These are phyloP conservation scores for Takifugu rubripes DNA, from an alignment of 2,797 vertebrate species.

Conservation along the genomic window DNA sequence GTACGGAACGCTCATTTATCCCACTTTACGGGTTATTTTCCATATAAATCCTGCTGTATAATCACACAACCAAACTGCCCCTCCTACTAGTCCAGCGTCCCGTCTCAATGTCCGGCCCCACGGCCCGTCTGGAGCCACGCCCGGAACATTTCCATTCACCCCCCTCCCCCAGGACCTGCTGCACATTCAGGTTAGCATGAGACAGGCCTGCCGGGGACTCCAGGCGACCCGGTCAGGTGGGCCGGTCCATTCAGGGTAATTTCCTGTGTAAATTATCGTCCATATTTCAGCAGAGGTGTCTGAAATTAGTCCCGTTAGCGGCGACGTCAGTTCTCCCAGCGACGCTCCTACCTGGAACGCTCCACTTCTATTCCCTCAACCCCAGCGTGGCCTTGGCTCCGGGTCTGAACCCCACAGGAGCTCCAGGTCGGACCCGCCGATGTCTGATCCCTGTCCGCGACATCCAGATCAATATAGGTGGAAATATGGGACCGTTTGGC, in stretches of 20 bases:
- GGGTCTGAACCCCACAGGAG: too few species aligned
- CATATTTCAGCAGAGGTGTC: neutral
- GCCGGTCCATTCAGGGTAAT: too few species aligned
- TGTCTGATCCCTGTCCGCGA: too few species aligned
- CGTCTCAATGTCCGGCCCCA: neutral
- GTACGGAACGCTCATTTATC: neutral
- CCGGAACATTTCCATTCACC: neutral
- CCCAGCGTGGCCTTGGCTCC: too few species aligned
- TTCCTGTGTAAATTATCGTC: neutral
- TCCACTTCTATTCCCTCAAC: too few species aligned
- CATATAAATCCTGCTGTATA: neutral
- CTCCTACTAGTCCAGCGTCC: neutral
- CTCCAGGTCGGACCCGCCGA: too few species aligned
- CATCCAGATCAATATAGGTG: too few species aligned
- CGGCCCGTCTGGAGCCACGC: neutral
- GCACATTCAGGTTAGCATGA: slow-evolving; percentile 3
- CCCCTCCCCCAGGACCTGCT: neutral
- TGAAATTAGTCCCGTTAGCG: neutral
- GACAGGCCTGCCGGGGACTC: too few species aligned
- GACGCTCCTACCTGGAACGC: too few species aligned
- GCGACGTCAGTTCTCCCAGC: neutral
- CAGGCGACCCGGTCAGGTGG: too few species aligned
- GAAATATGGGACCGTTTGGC: too few species aligned
- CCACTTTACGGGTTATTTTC: neutral
- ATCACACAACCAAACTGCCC: too few species aligned